phyloP scores from a whole-genome alignment of 2,797 vertebrate genomes.

The Peromyscus nudipes region DNA sequence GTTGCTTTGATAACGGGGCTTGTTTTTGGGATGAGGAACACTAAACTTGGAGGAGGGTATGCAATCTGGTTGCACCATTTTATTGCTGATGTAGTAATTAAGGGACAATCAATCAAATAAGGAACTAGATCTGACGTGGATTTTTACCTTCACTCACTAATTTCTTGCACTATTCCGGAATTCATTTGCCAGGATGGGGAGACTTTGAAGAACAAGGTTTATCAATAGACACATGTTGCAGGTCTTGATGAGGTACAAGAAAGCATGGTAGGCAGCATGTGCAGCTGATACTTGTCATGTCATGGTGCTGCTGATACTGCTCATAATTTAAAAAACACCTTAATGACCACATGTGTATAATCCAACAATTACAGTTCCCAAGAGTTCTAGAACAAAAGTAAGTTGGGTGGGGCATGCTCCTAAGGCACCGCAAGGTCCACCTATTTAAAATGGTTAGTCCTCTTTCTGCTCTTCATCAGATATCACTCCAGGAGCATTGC shows the following conservation, averaged over 20 bases:
- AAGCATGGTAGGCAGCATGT: too few species aligned
- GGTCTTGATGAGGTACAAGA: background rate
- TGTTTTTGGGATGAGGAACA: background rate
- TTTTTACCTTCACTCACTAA: background rate
- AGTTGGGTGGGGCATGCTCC: background rate
- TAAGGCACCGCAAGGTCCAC: background rate
- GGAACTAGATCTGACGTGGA: background rate
- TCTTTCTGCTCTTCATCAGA: background rate
- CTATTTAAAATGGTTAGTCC: background rate
- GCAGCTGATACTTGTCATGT: too few species aligned
- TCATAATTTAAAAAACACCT: background rate
- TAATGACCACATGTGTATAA: background rate
- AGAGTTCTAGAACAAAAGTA: conserved; percentile 5
- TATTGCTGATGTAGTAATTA: conserved; percentile 25
- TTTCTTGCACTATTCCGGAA: background rate
- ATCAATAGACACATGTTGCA: background rate
- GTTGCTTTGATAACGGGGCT: background rate
- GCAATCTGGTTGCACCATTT: background rate
- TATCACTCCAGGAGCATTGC: background rate
- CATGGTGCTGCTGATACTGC: background rate
- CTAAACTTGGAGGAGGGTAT: background rate
- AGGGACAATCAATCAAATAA: background rate
- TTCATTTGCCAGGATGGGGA: conserved; percentile 25
- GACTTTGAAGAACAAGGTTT: background rate
- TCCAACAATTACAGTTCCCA: background rate